phyloP scores from a whole-genome alignment of 1,140 invertebrate species.

The Pararge aegeria region DNA sequence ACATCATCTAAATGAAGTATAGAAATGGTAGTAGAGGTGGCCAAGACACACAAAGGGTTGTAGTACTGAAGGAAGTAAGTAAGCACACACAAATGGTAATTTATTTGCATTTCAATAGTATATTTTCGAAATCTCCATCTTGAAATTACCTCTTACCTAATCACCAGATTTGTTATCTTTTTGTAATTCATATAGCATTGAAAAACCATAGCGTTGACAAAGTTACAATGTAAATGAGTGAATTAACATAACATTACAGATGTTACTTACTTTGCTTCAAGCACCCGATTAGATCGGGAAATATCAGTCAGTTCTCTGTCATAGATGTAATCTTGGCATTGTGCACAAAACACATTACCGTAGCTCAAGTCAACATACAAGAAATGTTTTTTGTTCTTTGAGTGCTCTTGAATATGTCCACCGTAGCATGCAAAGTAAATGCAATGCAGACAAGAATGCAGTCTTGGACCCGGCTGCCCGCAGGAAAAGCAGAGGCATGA shows the following conservation, averaged over 20 bases:
- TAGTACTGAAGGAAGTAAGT: no score
- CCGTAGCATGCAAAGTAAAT: constrained; percentile 94
- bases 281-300: constrained; percentile 77
- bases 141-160: no score
- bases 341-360: constrained; percentile 94
- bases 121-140: no score
- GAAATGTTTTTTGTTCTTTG: constrained; percentile 88
- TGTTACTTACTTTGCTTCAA: constrained; percentile 81
- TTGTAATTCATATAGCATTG: neutral
- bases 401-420: constrained; percentile 92
- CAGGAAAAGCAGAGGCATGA: constrained; percentile 90
- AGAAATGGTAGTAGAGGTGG: no score
- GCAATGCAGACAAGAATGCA: constrained; percentile 95
- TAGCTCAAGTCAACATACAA: constrained; percentile 93
- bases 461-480: constrained; percentile 85
- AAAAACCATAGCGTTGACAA: neutral
- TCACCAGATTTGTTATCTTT: no score
- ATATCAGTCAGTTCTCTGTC: constrained; percentile 85
- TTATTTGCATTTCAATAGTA: no score
- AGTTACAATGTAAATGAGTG: neutral
- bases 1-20: no score
- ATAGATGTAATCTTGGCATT: constrained; percentile 96
- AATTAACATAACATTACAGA: neutral
- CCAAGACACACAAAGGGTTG: no score
- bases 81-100: no score